These are phyloP conservation scores for Siphamia tubifer DNA, from an alignment of 2,113 vertebrate genomes.

Conservation along the genomic window DNA sequence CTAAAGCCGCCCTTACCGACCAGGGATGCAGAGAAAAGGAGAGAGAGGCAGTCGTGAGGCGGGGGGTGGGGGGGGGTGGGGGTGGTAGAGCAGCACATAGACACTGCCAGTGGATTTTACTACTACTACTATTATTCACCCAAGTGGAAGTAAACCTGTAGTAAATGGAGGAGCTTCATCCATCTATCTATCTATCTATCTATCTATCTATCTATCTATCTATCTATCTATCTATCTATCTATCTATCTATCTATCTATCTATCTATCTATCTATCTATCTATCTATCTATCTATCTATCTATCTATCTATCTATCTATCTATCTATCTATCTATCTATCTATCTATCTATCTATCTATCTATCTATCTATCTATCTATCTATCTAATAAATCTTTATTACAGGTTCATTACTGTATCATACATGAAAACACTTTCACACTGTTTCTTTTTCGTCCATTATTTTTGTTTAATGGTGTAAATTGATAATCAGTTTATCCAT, in stretches of 20 bases:
- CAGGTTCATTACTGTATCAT: too few species aligned
- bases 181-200: background rate
- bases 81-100: constrained; percentile 62
- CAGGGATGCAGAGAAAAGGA: constrained; percentile 71
- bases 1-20: constrained; percentile 76
- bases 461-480: too few species aligned
- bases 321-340: too few species aligned
- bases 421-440: too few species aligned
- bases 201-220: constrained; percentile 23
- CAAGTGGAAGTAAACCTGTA: constrained; percentile 71
- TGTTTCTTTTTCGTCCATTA: too few species aligned
- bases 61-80: constrained; percentile 66
- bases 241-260: constrained; percentile 41
- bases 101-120: constrained; percentile 60
- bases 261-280: too few species aligned
- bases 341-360: too few species aligned
- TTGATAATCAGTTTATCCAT: constrained; percentile 30
- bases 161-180: constrained; percentile 63
- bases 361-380: too few species aligned
- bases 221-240: constrained; percentile 35
- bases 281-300: too few species aligned
- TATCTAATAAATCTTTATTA: too few species aligned
- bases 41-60: constrained; percentile 69
- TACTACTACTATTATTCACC: constrained; percentile 72
- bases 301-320: too few species aligned